A percentile compares a stretch with the other conserved stretches of the same genome.
These are phyloP conservation scores for Acronicta psi DNA, from an alignment of 2,888 invertebrate species.

Conservation along the genomic window DNA sequence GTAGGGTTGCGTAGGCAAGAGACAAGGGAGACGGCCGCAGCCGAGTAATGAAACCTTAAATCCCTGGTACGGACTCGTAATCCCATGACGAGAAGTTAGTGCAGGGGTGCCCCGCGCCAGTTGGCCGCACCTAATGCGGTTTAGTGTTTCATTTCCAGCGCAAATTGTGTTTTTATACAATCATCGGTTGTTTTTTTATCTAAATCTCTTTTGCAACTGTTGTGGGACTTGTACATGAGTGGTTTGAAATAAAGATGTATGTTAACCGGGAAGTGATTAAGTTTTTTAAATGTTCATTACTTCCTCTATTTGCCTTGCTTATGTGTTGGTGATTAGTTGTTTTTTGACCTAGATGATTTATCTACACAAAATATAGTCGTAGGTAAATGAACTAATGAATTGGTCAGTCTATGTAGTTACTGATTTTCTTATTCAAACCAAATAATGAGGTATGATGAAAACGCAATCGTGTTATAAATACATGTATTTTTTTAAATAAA, in stretches of 20 bases:
- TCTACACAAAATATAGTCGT: no score
- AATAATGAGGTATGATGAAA: neutral
- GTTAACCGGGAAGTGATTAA: slow-evolving; percentile 8
- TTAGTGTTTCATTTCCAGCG: slow-evolving; percentile 84
- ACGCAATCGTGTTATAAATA: neutral
- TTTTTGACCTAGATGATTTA: neutral
- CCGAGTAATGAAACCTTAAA: slow-evolving; percentile 89
- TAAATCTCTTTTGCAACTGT: slow-evolving; percentile 70
- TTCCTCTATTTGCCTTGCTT: no score
- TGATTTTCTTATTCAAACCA: neutral
- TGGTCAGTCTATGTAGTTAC: no score
- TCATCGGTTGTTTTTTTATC: slow-evolving; percentile 75
- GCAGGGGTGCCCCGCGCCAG: slow-evolving; percentile 78
- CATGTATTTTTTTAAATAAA: slow-evolving; percentile 8
- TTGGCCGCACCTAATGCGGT: slow-evolving; percentile 87
- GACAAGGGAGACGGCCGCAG: slow-evolving; percentile 64
- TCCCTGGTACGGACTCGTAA: slow-evolving; percentile 88
- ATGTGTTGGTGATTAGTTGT: neutral
- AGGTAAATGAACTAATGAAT: no score
- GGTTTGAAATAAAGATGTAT: slow-evolving; percentile 18
- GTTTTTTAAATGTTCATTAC: slow-evolving; percentile 1
- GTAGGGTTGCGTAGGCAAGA: slow-evolving; percentile 54
- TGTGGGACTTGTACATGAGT: slow-evolving; percentile 19
- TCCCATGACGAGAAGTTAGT: slow-evolving; percentile 85
- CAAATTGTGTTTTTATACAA: slow-evolving; percentile 85